Evolutionary conservation across 2,797 vertebrate genomes (phyloP).

Genomic region (Heliangelus exortis): DNA sequence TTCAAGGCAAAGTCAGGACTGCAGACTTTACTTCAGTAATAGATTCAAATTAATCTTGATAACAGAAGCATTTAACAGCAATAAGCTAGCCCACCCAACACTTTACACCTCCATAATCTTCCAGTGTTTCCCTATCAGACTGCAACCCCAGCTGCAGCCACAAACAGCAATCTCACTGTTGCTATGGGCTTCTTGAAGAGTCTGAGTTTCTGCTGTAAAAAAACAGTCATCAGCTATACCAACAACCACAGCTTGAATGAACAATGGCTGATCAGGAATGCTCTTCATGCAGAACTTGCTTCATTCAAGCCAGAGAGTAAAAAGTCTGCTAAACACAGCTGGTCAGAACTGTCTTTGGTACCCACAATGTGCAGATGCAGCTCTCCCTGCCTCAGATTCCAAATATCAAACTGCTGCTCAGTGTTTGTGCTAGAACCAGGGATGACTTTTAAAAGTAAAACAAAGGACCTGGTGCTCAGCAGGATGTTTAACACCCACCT

Average conservation of each 20-base stretch:
- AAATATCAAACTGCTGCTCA: background rate
- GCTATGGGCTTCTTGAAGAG: background rate
- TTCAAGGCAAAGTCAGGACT: background rate
- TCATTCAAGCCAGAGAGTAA: background rate
- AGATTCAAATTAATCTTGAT: background rate
- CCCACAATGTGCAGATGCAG: background rate
- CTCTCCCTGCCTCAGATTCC: background rate
- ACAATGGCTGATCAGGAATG: background rate
- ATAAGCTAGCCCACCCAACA: background rate
- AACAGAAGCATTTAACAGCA: background rate
- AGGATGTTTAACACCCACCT: background rate
- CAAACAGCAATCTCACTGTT: background rate
- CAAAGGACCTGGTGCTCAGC: rapidly evolving
- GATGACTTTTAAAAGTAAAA: background rate
- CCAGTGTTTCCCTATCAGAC: background rate
- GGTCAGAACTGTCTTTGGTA: background rate
- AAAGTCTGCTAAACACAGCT: background rate
- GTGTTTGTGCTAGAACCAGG: background rate
- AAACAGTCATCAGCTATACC: background rate
- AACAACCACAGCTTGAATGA: background rate
- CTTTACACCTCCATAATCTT: background rate
- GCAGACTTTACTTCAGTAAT: background rate
- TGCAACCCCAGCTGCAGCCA: background rate
- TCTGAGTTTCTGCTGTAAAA: background rate
- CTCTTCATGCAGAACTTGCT: background rate